Conservation (phyloP, 2,113 vertebrate genomes). For the Leucosticte australis region DNA sequence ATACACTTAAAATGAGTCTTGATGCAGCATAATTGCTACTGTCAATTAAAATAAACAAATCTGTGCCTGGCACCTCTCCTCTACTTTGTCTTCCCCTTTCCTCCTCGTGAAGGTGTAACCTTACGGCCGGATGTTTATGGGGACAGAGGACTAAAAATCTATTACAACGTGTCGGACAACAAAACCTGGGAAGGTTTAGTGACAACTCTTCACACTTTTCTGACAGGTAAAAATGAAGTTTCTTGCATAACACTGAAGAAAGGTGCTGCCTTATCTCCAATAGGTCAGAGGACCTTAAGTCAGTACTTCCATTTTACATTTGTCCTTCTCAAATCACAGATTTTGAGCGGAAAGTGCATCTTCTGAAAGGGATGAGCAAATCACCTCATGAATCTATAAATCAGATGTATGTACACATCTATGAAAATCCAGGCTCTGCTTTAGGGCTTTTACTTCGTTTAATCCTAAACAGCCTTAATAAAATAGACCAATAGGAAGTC, state of each 20-base stretch:
- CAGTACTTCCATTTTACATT: background rate
- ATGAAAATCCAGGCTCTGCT: background rate
- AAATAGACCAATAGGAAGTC: background rate
- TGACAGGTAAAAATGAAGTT: constrained; percentile 72
- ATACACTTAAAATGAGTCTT: background rate
- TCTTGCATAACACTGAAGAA: background rate
- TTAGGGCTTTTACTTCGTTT: background rate
- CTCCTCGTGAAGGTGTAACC: constrained; percentile 75
- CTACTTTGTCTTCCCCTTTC: background rate
- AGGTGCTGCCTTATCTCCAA: rapidly evolving
- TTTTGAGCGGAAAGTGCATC: background rate
- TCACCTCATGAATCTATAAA: background rate
- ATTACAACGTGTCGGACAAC: constrained; percentile 79
- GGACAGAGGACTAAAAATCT: constrained; percentile 77
- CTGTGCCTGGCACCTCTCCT: background rate
- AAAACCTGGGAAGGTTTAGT: constrained; percentile 74
- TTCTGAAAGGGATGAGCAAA: background rate
- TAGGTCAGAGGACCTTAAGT: background rate
- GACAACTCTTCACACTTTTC: constrained; percentile 73
- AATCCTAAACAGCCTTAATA: background rate
- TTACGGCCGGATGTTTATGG: constrained; percentile 82
- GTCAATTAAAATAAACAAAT: background rate
- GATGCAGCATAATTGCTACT: background rate
- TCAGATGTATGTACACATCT: background rate
- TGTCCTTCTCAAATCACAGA: background rate